A percentile compares a stretch with the other conserved stretches of the same genome.
phyloP scores from a whole-genome alignment of 1,140 invertebrate genomes.

The Frieseomelitta varia region DNA sequence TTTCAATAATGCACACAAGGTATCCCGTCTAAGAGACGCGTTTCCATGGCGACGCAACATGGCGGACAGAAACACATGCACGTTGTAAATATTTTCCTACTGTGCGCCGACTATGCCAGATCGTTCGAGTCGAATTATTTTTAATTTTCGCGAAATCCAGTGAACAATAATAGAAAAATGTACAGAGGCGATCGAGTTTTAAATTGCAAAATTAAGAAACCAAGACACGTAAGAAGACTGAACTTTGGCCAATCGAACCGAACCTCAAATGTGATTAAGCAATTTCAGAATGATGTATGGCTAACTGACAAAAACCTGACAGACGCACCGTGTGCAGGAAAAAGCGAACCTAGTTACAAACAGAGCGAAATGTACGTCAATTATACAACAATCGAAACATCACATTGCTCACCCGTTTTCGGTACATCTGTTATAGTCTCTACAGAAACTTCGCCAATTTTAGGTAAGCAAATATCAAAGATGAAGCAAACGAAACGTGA shows the following conservation, averaged over 20 bases:
- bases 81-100: background rate
- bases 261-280: slow-evolving; percentile 8
- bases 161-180: background rate
- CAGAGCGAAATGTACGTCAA: slow-evolving; percentile 53
- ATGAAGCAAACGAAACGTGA: no score
- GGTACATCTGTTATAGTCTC: background rate
- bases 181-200: rapidly evolving
- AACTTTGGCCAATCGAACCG: slow-evolving; percentile 53
- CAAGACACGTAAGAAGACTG: slow-evolving; percentile 41
- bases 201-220: background rate
- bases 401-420: background rate
- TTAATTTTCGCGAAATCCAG: background rate
- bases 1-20: background rate
- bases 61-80: background rate
- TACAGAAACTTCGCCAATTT: slow-evolving; percentile 32
- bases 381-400: background rate
- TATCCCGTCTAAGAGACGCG: background rate
- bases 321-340: slow-evolving; percentile 39
- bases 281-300: background rate
- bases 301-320: slow-evolving; percentile 17
- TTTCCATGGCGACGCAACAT: slow-evolving; percentile 14
- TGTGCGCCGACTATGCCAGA: rapidly evolving
- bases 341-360: slow-evolving; percentile 47
- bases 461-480: background rate
- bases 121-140: background rate